These are phyloP conservation scores for Heliconius ethilla DNA, from an alignment of 2,888 invertebrate species.

Conservation along the genomic window DNA sequence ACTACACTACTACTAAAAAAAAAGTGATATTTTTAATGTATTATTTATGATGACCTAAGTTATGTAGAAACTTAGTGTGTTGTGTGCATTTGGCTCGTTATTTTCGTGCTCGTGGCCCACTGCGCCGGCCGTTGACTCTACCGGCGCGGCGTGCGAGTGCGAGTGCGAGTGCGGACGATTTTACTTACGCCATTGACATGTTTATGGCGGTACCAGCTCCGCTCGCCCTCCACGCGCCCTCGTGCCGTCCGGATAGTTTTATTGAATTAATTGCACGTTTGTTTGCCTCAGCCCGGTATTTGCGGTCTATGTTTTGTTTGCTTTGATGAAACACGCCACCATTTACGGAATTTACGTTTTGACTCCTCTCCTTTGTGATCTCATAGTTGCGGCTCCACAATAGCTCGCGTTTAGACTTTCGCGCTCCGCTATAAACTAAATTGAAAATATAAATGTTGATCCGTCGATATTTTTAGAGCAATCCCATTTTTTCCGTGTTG, in stretches of 20 bases:
- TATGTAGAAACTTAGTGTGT: slow-evolving; percentile 13
- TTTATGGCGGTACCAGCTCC: slow-evolving; percentile 43
- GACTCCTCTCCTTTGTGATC: slow-evolving; percentile 21
- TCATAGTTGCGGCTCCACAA: slow-evolving; percentile 18
- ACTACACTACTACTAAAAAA: not conserved
- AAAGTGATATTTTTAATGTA: not conserved
- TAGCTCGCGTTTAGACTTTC: slow-evolving; percentile 10
- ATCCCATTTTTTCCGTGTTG: slow-evolving; percentile 14
- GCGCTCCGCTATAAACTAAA: slow-evolving; percentile 18
- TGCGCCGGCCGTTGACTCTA: slow-evolving; percentile 49
- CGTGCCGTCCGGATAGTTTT: slow-evolving; percentile 34
- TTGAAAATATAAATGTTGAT: slow-evolving; percentile 24
- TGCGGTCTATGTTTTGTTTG: slow-evolving; percentile 28
- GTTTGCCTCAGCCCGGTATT: slow-evolving; percentile 26
- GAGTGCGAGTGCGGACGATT: slow-evolving; percentile 38
- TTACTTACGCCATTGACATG: slow-evolving; percentile 48
- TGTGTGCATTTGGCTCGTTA: slow-evolving; percentile 34
- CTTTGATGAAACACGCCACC: slow-evolving; percentile 28
- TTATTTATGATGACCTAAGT: slow-evolving; percentile 5
- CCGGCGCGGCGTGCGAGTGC: slow-evolving; percentile 34
- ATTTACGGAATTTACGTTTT: slow-evolving; percentile 25
- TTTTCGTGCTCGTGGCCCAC: slow-evolving; percentile 43
- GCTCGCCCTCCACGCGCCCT: slow-evolving; percentile 31
- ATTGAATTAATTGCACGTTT: slow-evolving; percentile 41
- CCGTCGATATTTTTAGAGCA: slow-evolving; percentile 24